Base-by-base conservation (phyloP, 2,113 vertebrate genomes). In the Anguilla japonica region DNA sequence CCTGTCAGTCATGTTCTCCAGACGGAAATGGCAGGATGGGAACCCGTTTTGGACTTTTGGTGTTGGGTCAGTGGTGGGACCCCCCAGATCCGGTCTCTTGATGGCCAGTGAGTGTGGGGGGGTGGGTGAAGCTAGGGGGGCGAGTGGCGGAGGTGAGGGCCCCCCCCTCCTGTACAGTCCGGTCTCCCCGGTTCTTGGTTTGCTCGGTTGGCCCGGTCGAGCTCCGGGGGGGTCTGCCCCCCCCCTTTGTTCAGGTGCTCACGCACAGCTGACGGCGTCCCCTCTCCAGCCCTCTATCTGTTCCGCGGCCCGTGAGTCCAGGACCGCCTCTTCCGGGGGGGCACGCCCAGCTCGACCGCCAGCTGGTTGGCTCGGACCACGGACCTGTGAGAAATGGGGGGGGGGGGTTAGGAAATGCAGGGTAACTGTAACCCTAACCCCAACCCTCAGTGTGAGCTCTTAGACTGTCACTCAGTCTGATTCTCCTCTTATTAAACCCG, bases 171-270 rank as follows among this genome's bases (percentile, higher is more conserved):
- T 22, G 20, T 20, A 4, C 60, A 26, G 60, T 67, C 20, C 8
- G 22, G 60, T 67, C 60, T 67, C 60, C 60, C 22, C 9, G 60
- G 60, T 22, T 67, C 60, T 67, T 22, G 2, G 60, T 67, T 67
- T 67, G 60, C 26, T 67, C 20, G 60, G 60, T 67, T 3, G 18
- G 20, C 18, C 60, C 60, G 60, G 60, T 26, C 20, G 60, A 20
- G 60, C 26, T 22, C 20, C 20, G 56, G 14, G 56, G 56, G n/a
- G 20, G 85, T 14, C 60, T 39, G 18, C 63, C n/a, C 26, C 1
- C 57, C n/a, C 75, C 67, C 1, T 8, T 93, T 94, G 91, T 94
- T 95, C 93, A 90, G 90, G 86, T 91, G 92, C 93, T 94, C 88
- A n/a, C 84, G 46, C 81, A 41, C 79, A 88, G 80, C 82, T 83